Conservation (phyloP, 92 coral and sea anemone species). For the Siderastrea siderea region DNA sequence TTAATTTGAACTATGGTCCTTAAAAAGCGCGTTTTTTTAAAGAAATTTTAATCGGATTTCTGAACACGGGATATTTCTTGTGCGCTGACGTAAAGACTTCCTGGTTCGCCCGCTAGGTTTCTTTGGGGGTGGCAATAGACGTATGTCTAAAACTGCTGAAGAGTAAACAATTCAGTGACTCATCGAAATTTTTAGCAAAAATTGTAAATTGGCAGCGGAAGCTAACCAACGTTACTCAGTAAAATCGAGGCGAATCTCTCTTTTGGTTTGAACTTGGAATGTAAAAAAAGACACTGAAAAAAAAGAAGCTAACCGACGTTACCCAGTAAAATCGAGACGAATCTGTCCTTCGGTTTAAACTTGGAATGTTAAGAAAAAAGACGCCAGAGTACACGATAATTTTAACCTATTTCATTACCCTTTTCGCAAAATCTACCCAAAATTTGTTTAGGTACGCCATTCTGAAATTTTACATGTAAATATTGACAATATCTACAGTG, state of each 20-base stretch:
- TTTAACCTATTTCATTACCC: too few relatives aligned
- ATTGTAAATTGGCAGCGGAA: not conserved
- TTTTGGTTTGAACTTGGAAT: not conserved
- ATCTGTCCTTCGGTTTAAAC: not conserved
- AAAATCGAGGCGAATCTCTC: not conserved
- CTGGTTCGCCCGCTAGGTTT: conserved; percentile 14
- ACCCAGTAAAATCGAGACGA: not conserved
- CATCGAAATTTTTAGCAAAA: not conserved
- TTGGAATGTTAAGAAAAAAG: not conserved
- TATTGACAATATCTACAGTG: conserved; percentile 2
- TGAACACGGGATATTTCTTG: not conserved
- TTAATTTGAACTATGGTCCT: not conserved
- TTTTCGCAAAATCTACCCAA: not conserved
- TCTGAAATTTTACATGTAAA: conserved; percentile 18
- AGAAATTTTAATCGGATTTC: not conserved
- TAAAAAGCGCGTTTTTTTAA: not conserved
- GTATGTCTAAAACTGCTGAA: not conserved
- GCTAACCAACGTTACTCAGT: not conserved
- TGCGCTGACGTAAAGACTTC: not conserved
- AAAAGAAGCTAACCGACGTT: not conserved
- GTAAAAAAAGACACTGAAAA: not conserved
- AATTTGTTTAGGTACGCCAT: not conserved
- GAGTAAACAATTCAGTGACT: not conserved
- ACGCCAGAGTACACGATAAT: not conserved
- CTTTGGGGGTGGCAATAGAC: not conserved